These are phyloP conservation scores for Apodemus speciosus DNA, from an alignment of 2,113 vertebrate genomes.

Conservation along the genomic window DNA sequence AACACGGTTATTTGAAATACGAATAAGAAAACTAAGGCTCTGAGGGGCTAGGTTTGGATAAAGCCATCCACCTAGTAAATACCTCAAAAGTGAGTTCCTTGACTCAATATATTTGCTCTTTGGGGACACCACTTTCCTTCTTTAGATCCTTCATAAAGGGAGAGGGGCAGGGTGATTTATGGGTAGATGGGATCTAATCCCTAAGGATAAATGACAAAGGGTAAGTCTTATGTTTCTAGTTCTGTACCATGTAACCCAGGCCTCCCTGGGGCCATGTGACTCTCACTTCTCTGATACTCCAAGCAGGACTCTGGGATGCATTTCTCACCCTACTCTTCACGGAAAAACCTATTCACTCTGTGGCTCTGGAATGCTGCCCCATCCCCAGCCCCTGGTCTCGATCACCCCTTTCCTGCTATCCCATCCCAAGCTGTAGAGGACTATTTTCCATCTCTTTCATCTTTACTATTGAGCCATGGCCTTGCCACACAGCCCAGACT, in stretches of 20 bases:
- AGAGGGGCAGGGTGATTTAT: too few species aligned
- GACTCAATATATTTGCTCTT: not conserved
- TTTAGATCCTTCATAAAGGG: not conserved
- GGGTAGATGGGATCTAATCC: too few species aligned
- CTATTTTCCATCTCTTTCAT: not conserved
- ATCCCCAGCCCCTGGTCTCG: not conserved
- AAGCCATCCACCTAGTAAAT: not conserved
- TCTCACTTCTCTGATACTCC: not conserved
- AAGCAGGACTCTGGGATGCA: not conserved
- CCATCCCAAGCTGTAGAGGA: not conserved
- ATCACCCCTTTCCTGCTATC: not conserved
- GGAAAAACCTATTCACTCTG: not conserved
- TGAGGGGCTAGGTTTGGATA: not conserved
- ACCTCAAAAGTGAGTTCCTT: not conserved
- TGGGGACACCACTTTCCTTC: not conserved
- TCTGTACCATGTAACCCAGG: not conserved
- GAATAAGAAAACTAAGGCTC: not conserved
- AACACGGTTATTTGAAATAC: not conserved
- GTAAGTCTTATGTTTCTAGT: fast-evolving
- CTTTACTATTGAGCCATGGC: not conserved
- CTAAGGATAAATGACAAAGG: too few species aligned
- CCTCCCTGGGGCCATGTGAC: not conserved
- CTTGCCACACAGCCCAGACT: not conserved
- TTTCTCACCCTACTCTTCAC: not conserved
- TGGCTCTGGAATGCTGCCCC: not conserved